Conservation (phyloP, 2,888 invertebrate genomes). For the Caenorhabditis panamensis region DNA sequence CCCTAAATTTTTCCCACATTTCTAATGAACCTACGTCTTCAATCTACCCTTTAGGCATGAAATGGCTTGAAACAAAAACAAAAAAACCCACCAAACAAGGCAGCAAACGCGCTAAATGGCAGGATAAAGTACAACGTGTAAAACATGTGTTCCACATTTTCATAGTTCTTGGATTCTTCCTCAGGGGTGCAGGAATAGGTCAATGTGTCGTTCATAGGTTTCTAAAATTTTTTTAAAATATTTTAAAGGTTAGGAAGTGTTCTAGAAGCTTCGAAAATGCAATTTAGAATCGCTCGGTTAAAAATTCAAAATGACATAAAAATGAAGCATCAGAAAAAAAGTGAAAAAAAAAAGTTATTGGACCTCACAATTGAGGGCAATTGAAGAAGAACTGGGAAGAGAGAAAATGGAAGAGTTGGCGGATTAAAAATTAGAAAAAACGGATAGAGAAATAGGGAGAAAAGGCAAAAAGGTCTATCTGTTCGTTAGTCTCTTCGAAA, state of each 20-base stretch:
- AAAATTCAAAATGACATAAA: not conserved
- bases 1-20: not conserved
- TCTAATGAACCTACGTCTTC: not conserved
- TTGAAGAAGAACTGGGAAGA: slow-evolving; percentile 3
- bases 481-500: not conserved
- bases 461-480: not conserved
- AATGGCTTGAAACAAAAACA: too few relatives aligned
- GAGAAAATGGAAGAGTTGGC: slow-evolving; percentile 15
- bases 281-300: too few relatives aligned
- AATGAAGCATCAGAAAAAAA: not conserved
- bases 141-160: slow-evolving; percentile 40
- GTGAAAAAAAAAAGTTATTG: too few relatives aligned
- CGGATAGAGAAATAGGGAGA: slow-evolving; percentile 11
- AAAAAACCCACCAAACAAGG: slow-evolving; percentile 23
- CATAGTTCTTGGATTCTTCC: slow-evolving; percentile 37
- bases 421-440: slow-evolving; percentile 27
- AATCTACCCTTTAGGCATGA: too few relatives aligned
- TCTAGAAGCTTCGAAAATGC: too few relatives aligned
- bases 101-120: slow-evolving; percentile 33
- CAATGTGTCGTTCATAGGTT: too few relatives aligned
- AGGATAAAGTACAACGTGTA: slow-evolving; percentile 34
- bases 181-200: slow-evolving; percentile 24
- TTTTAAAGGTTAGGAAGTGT: too few relatives aligned
- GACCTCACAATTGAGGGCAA: too few relatives aligned
- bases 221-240: too few relatives aligned